These are phyloP conservation scores for Pteronura brasiliensis DNA, from an alignment of 2,113 vertebrate species.

Conservation along the genomic window DNA sequence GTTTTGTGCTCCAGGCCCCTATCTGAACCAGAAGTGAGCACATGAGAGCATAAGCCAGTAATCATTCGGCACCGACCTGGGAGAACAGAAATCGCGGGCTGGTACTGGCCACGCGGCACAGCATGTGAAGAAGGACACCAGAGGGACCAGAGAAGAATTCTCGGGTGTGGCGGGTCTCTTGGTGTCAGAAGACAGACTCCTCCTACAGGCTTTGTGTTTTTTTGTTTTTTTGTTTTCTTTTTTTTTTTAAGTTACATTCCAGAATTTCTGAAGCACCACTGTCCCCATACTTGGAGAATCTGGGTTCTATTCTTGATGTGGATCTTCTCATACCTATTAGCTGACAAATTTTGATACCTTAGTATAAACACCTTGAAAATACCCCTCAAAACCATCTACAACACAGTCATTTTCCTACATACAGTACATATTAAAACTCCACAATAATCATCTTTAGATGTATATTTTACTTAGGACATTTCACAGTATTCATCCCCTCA, in stretches of 20 bases:
- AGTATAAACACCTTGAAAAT: neutral
- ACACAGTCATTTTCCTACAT: slow-evolving; percentile 7
- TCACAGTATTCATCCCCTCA: slow-evolving; percentile 28
- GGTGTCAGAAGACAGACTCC: neutral
- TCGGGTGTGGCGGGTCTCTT: neutral
- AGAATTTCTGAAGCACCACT: neutral
- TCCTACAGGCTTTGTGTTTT: neutral
- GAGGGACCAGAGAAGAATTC: neutral
- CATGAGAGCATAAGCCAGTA: neutral
- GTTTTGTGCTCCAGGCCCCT: neutral
- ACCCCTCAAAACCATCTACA: neutral
- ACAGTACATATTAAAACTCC: slow-evolving; percentile 48
- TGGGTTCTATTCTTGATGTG: neutral
- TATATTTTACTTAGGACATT: slow-evolving; percentile 24
- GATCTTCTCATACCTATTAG: slow-evolving; percentile 11
- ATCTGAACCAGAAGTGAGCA: neutral
- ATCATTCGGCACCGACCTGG: neutral
- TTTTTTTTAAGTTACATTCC: neutral
- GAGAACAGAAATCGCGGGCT: neutral
- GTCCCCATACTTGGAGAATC: neutral
- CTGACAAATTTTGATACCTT: neutral
- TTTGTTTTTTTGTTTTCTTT: too few relatives aligned
- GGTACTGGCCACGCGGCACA: neutral
- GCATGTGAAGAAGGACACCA: neutral
- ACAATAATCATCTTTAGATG: slow-evolving; percentile 31